Evolutionary conservation across 2,888 invertebrate genomes (phyloP).

Genomic region (Epistrophella euchroma): DNA sequence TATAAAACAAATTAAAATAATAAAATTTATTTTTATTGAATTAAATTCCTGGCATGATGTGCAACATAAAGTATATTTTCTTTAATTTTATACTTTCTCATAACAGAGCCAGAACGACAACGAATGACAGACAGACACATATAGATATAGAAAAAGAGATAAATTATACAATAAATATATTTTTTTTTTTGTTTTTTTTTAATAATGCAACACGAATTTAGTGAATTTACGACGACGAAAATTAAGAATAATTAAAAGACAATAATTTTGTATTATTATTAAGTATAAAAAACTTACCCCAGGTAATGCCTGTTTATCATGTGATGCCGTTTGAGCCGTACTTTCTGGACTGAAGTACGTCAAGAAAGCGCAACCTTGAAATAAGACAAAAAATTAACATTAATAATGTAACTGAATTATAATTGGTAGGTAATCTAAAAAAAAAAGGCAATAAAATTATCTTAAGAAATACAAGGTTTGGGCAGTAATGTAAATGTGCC

Average conservation of each 20-base stretch:
- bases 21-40: not conserved
- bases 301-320: constrained; percentile 99
- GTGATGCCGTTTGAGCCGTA: constrained; percentile 88
- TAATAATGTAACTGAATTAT: not conserved
- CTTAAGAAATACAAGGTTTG: too few relatives aligned
- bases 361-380: constrained; percentile 98
- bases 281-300: constrained; percentile 90
- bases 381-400: constrained; percentile 77
- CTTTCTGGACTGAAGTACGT: constrained; percentile 99
- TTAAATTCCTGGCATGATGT: constrained; percentile 53
- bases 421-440: too few relatives aligned
- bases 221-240: constrained; percentile 65
- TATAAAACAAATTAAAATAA: constrained; percentile 26
- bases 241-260: not conserved
- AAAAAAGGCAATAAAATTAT: too few relatives aligned
- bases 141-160: constrained; percentile 51
- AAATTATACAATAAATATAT: constrained; percentile 44
- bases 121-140: constrained; percentile 58
- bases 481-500: too few relatives aligned
- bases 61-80: constrained; percentile 45
- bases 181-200: constrained; percentile 19
- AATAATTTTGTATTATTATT: not conserved
- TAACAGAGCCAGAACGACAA: constrained; percentile 55
- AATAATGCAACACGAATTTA: constrained; percentile 63
- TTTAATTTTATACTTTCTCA: not conserved